phyloP scores from a whole-genome alignment of 1,140 invertebrate genomes.

The Tyrophagus putrescentiae region DNA sequence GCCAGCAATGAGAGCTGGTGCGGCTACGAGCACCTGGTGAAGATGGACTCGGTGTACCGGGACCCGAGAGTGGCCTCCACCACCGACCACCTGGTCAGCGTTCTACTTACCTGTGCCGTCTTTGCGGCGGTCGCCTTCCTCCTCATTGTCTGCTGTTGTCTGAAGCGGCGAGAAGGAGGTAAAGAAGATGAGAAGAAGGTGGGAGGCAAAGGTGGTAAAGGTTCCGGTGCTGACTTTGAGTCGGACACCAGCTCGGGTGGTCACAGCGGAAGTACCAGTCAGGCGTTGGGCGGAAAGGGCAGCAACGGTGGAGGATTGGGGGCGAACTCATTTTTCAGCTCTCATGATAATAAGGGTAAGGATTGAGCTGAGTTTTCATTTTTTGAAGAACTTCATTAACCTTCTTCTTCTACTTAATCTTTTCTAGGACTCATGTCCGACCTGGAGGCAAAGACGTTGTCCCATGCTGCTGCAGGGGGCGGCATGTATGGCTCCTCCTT shows the following conservation, averaged over 20 bases:
- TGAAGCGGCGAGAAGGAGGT: conserved; percentile 53
- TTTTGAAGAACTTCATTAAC: background rate
- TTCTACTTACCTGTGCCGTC: conserved; percentile 48
- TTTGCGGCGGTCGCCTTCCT: conserved; percentile 32
- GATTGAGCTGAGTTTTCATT: background rate
- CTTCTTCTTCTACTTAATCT: background rate
- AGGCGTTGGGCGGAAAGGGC: background rate
- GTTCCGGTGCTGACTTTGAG: too few relatives aligned
- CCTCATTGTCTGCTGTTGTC: conserved; percentile 66
- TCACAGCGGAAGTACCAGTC: background rate
- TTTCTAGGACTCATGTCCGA: conserved; percentile 16
- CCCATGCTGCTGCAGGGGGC: too few relatives aligned
- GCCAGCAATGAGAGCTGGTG: conserved; percentile 58
- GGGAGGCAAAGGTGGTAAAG: too few relatives aligned
- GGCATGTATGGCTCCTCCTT: conserved; percentile 19
- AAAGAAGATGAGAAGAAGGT: conserved; percentile 57
- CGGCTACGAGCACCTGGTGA: conserved; percentile 41
- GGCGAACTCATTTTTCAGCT: conserved; percentile 16
- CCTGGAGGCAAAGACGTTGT: conserved; percentile 17
- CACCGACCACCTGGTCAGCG: conserved; percentile 48
- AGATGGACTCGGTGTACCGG: conserved; percentile 47
- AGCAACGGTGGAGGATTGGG: conserved; percentile 18
- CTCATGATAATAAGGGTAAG: conserved; percentile 23
- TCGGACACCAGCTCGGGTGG: conserved; percentile 11
- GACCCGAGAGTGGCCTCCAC: conserved; percentile 60